Base-by-base conservation (phyloP, 2,888 invertebrate species). In the Tachina fera region DNA sequence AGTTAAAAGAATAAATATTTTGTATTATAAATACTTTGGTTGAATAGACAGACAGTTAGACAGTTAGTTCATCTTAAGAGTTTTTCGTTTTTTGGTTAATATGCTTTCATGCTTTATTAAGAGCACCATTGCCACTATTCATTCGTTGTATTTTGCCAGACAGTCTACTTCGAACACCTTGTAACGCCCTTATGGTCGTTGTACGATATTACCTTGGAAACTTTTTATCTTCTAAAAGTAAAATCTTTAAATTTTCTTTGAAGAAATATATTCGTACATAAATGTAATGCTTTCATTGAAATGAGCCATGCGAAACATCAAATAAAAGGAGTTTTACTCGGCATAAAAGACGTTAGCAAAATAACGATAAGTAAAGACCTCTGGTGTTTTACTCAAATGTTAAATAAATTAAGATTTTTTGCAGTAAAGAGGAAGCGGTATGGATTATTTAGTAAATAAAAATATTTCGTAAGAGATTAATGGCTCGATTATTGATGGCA, bases 11-110 rank as follows among this genome's bases (percentile, higher is more conserved):
- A 53, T 45, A 31, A 19, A 71, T 71, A 65, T 74, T 61, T 76
- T 71, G 13, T 58, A 58, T 51, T 65, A 77, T 65, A 83, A 83
- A 77, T 77, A 72, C 56, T 72, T 67, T 65, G 60, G 39, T 49
- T 71, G 60, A 72, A 83, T 77, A 83, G 77, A 71, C 60, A 72
- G 77, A 77, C 83, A 77, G 76, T 77, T 67, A 65, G 82, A 82
- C 82, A 72, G 83, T 83, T 83, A 72, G 83, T 83, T 83, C 65
- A 77, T 71, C 71, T 71, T 47, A 51, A n/a, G 22, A n/a, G 47
- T 19, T 31, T 41, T 19, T 47, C 10, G 45, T 70, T 70, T 43
- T 74, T 75, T 9, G 49, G 9, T 68, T 11, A 22, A 1, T 31
- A 22, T 43, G 22, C 8, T 56, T 76, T 45, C 53, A 9, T 58